Conservation (phyloP, 1,140 invertebrate genomes). For the Spodoptera litura region DNA sequence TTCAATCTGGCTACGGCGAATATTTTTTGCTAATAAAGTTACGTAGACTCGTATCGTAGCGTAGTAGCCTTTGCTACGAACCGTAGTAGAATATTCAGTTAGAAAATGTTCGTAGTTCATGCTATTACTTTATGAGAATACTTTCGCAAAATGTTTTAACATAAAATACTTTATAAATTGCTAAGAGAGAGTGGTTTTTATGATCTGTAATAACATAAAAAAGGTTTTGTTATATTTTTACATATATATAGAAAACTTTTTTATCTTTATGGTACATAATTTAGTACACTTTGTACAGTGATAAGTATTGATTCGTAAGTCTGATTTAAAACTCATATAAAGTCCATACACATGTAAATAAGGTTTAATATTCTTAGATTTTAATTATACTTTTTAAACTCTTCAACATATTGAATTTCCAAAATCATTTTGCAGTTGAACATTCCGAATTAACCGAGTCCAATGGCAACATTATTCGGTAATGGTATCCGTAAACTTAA, state of each 20-base stretch:
- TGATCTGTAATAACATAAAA: too few relatives aligned
- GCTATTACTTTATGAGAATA: constrained; percentile 5
- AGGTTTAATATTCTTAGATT: too few relatives aligned
- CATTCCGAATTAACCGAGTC: neutral
- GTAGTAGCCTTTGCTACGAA: constrained; percentile 5
- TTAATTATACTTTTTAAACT: too few relatives aligned
- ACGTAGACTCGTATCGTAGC: constrained; percentile 12
- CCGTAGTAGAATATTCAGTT: constrained; percentile 29
- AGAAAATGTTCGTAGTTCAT: constrained; percentile 23
- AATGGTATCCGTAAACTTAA: constrained; percentile 4
- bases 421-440: neutral
- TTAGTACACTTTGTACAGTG: too few relatives aligned
- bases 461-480: constrained; percentile 13
- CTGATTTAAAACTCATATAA: too few relatives aligned
- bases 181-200: too few relatives aligned
- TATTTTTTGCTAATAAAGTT: neutral
- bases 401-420: neutral
- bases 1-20: neutral
- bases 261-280: too few relatives aligned
- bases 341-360: too few relatives aligned
- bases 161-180: neutral
- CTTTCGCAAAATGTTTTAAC: neutral
- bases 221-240: too few relatives aligned
- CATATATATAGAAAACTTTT: too few relatives aligned
- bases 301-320: too few relatives aligned